Evolutionary conservation across 2,888 invertebrate genomes (phyloP), one percentile per base, ranked within the genome.

Genomic region (Diaprepes abbreviatus): DNA sequence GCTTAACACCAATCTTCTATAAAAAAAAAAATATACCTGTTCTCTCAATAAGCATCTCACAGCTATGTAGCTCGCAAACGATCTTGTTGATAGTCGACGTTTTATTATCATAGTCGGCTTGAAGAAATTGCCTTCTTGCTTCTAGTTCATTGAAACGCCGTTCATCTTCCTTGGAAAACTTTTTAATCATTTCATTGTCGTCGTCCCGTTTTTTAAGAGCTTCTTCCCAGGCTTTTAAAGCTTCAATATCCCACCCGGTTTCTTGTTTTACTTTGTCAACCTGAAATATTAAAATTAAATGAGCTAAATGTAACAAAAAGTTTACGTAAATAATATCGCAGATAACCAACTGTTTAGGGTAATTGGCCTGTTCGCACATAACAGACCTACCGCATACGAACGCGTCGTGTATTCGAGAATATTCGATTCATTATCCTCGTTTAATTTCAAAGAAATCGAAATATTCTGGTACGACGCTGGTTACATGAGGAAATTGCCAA

Each of bases 161-260:
- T 16, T 89, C 84, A 80, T 94, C 94, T 73, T 91, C 89, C 77
- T 89, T 88, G 64, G 91, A 90, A 75, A 91, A 92, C 78, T 89
- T 89, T 75, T 90, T 89, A 43, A 94, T 88, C n/a, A 93, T 83
- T 24, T 88, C 86, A 74, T 91, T 92, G 67, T 92, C 91, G 54
- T 90, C 89, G 40, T 91, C 89, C 35, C 89, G 89, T 66, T 90
- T 87, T 73, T 89, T 88, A 66, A 94, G 86, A 0, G 90, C 89
- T 43, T 92, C 90, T 21, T 91, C 89, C 92, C 92, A 93, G 57
- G 91, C 90, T 48, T 88, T 85, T 59, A 93, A 80, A 0, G 90
- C 90, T 14, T 88, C 89, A 21, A 88, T 86, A 73, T 92, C 92
- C 81, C 92, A 90, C 66, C 90, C 88, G 1, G 93, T 89, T 74